Base-by-base conservation (phyloP, 1,140 invertebrate species). In the Heliconius nattereri region DNA sequence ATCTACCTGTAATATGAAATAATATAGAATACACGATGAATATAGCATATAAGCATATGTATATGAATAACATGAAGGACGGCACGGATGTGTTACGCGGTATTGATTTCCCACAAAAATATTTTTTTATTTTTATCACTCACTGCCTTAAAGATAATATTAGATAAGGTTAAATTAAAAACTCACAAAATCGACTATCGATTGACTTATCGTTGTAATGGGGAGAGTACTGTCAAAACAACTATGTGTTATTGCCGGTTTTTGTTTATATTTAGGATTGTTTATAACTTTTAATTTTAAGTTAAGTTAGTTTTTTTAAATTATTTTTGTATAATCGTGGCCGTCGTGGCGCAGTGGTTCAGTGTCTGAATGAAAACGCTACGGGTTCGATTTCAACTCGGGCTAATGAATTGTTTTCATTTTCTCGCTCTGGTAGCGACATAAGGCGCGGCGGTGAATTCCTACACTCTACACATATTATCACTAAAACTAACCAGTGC, bases 91-190 rank as follows among this genome's bases (percentile, higher is more conserved):
- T 60, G 54, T 75, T 75, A 13, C 45, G 40, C 40, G 16, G 57
- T 81, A 80, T 78, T 80, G 78, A 82, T 83, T 84, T 86, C n/a
- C 76, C 73, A 73, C 74, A 60, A 73, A 79, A 78, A 20, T 20
- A 79, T 80, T 84, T 81, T 81, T 81, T 83, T 75, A 81, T 80
- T 76, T 84, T 82, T 82, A 85, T 82, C 84, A 74, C 23, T 82
- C 84, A 74, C 29, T 73, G 40, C 70, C 78, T 79, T 80, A 80
- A 81, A 80, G 80, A 83, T 85, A 81, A 79, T 76, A 49, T 20
- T 32, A 35, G 78, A 83, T 82, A 83, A 81, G 73, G 52, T 76
- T 35, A 79, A 81, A 84, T 85, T 82, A 84, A 83, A 85, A 84
- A 82, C 57, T 60, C 76, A 84, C 78, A 73, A 80, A 76, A 81